Base-by-base conservation (phyloP, 2,797 vertebrate genomes). In the Ambastaia sidthimunki region DNA sequence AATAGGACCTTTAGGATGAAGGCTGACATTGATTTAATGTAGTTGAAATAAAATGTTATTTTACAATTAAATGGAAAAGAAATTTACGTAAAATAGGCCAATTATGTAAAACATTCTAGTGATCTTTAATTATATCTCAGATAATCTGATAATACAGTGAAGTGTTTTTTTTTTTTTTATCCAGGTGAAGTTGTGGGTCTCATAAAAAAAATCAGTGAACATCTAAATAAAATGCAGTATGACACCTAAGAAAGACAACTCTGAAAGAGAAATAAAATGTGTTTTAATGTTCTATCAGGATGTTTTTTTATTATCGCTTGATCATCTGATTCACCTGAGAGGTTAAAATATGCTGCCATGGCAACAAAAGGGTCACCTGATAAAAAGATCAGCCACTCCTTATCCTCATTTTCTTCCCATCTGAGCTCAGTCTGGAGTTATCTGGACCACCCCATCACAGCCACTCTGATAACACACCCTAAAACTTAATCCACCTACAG, bases 401-500 rank as follows among this genome's bases (percentile, higher is more conserved):
- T 94, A 95, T 96, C 94, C 95, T 93, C 92, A 93, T 92, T 92
- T 89, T 89, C 89, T 89, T 85, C 88, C 86, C 85, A 88, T 94
- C 92, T 94, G 93, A 94, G 92, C 94, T 93, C 93, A 92, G 92
- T 93, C 89, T 86, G 89, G 77, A 92, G 91, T 96, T 97, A 97
- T 98, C 96, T 94, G 90, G 94, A 91, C 93, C 91, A 93, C 93
- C 95, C 94, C 94, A 97, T 98, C 96, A 96, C 93, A 95, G 92
- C 88, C 91, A 88, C 47, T 70, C 91, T 93, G 96, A 97, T 97
- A 97, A 96, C 94, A 93, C 90, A 92, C 90, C 87, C 92, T 91
- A 96, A 96, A 96, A 96, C 94, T 94, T 95, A 94, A 93, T 95
- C 93, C 94, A 97, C 96, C 96, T 97, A 96, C 89, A 91, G 65